Percentiles rank a stretch among this genome's conserved stretches.
Evolutionary conservation across 2,113 vertebrate species (phyloP).

Genomic region (Myotis yumanensis): DNA sequence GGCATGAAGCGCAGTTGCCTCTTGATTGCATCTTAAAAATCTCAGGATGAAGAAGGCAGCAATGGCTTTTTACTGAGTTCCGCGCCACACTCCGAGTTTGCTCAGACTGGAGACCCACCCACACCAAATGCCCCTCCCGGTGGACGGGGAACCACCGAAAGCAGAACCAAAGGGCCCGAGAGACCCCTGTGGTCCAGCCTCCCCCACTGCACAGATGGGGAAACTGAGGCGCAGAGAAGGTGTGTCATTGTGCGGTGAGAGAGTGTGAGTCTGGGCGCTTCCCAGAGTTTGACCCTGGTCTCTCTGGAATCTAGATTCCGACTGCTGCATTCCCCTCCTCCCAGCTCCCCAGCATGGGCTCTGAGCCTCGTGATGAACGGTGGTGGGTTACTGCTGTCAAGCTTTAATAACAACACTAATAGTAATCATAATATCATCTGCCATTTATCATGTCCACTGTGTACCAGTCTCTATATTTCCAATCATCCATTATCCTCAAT

Average conservation of each 20-base stretch:
- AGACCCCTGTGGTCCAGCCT: neutral
- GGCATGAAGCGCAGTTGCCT: neutral
- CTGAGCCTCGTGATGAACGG: neutral
- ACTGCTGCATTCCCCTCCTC: neutral
- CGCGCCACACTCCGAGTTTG: neutral
- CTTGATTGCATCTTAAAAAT: neutral
- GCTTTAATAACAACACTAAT: neutral
- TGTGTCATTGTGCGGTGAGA: fast-evolving
- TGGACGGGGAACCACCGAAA: neutral
- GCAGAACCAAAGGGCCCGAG: neutral
- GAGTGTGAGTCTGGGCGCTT: neutral
- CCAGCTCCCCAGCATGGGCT: neutral
- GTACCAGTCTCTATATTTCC: neutral
- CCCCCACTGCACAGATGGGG: neutral
- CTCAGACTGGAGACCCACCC: neutral
- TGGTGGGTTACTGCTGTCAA: neutral
- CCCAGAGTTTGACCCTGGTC: neutral
- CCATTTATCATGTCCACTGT: neutral
- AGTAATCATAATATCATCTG: neutral
- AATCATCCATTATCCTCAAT: neutral
- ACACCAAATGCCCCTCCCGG: neutral
- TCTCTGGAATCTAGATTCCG: neutral
- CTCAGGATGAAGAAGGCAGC: neutral
- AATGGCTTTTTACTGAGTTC: neutral
- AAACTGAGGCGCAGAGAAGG: neutral